phyloP scores from a whole-genome alignment of 2,113 vertebrate genomes.

The Regulus satrapa region DNA sequence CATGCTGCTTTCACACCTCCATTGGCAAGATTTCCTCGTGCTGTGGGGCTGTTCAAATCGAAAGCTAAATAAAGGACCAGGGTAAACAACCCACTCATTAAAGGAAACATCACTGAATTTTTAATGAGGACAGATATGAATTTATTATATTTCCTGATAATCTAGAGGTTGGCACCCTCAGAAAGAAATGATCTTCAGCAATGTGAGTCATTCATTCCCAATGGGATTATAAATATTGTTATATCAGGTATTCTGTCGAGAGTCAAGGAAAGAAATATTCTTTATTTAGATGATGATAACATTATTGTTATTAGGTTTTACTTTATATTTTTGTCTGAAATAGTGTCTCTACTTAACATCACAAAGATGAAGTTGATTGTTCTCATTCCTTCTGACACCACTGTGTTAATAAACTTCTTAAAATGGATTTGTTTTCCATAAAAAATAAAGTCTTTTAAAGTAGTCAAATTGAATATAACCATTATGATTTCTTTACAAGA shows the following conservation, averaged over 20 bases:
- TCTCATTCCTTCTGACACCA: neutral
- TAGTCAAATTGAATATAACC: neutral
- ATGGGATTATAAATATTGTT: neutral
- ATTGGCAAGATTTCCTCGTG: neutral
- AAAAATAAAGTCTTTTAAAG: neutral
- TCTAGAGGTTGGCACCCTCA: neutral
- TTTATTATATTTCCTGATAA: neutral
- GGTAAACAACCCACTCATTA: neutral
- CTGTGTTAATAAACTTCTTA: neutral
- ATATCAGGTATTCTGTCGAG: neutral
- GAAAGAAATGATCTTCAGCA: neutral
- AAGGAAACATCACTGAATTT: neutral
- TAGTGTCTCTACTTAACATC: neutral
- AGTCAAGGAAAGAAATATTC: neutral
- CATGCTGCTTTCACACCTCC: neutral
- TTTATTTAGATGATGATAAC: neutral
- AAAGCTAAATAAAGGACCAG: neutral
- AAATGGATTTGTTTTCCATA: neutral
- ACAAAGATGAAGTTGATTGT: neutral
- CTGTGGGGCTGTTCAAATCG: neutral
- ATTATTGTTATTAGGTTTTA: neutral
- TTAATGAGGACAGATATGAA: neutral
- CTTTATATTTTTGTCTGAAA: neutral
- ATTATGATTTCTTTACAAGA: neutral
- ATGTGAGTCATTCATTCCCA: neutral